Evolutionary conservation across 1,140 invertebrate species (phyloP), one percentile per base, ranked within the genome.

Genomic region (Trichonephila clavata): DNA sequence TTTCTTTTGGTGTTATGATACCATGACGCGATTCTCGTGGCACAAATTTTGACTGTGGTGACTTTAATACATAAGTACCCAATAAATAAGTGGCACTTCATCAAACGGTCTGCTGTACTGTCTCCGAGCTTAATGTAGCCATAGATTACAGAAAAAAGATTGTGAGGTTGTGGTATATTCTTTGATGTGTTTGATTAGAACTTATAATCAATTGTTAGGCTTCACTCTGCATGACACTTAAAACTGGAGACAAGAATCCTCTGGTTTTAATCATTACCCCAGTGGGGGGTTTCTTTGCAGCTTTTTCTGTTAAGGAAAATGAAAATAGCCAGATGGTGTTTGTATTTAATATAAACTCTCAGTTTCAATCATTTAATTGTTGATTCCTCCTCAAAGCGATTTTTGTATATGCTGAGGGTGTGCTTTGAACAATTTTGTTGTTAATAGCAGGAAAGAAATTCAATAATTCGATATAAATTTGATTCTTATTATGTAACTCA

Each of bases 101-200:
- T 77, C 68, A 77, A 77, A 50, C 14, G 32, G 27, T 27, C 5
- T 43, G 20, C 81, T 83, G 81, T 83, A 59, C 81, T 83, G 24
- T 21, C 3, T 83, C 43, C 21, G 81, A 83, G 81, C 81, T 83
- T 83, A 83, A 57, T 57, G 21, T 83, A 83, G 81, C 81, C 43
- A 83, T 83, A 83, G 81, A 83, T 83, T 57, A 21, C 81, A 83
- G 50, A 77, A 83, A 32, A 43, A 50, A 83, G 43, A 18, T n/a
- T 50, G 24, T 57, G 81, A 57, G 50, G 81, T 57, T 57, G 81
- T 83, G 81, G 39, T 50, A 57, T 50, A 57, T 83, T n/a, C 50
- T 83, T 57, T 50, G 4, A 24, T 50, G 68, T 27, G 20, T 77
- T 14, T 27, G 39, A 57, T 83, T 83, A 57, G 81, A 24, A 77